Evolutionary conservation across 2,797 vertebrate genomes (phyloP).

Genomic region (Sebastes miniatus): DNA sequence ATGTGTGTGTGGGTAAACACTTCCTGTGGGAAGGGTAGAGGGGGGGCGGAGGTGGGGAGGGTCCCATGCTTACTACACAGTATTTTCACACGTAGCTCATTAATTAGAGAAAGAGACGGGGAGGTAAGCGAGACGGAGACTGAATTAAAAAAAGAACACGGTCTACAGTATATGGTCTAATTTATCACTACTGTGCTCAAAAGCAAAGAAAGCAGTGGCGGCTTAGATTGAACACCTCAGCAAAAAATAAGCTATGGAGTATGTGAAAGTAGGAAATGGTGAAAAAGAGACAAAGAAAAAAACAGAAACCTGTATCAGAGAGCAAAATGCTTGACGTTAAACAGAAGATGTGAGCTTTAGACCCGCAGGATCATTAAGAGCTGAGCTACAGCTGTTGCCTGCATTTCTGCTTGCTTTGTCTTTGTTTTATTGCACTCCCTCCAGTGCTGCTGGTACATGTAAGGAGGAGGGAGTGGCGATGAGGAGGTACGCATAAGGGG

Average conservation of each 20-base stretch:
- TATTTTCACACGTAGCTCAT: conserved; percentile 36
- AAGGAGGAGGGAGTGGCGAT: conserved; percentile 49
- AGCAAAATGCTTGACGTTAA: not conserved
- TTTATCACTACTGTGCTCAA: not conserved
- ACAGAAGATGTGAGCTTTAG: conserved; percentile 11
- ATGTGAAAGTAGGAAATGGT: not conserved
- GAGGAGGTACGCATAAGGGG: conserved; percentile 25
- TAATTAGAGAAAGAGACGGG: conserved; percentile 19
- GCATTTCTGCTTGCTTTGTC: conserved; percentile 40
- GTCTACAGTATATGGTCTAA: not conserved
- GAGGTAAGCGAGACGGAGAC: not conserved
- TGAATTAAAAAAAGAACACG: not conserved
- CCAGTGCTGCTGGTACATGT: conserved; percentile 58
- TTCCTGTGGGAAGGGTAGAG: conserved; percentile 61
- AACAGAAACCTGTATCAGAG: not conserved
- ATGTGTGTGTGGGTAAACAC: conserved; percentile 58
- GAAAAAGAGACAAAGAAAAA: not conserved
- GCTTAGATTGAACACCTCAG: not conserved
- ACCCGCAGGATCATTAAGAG: conserved; percentile 33
- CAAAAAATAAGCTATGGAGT: not conserved
- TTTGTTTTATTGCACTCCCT: conserved; percentile 51
- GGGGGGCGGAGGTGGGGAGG: not conserved
- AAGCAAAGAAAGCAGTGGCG: not conserved
- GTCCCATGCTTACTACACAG: conserved; percentile 26
- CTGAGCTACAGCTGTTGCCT: conserved; percentile 37